phyloP scores from a whole-genome alignment of 2,113 vertebrate genomes.

The Erinaceus europaeus region DNA sequence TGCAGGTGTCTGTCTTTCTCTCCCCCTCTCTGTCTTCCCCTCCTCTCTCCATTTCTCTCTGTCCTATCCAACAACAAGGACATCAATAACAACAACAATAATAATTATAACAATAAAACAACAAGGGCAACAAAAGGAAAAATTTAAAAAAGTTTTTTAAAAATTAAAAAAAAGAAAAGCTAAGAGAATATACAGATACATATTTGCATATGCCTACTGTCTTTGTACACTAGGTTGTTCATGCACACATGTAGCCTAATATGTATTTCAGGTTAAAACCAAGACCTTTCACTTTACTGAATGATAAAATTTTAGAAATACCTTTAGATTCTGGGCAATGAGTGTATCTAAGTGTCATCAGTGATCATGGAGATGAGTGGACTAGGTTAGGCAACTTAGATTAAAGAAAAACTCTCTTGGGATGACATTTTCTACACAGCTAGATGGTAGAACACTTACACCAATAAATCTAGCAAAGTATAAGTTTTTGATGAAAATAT shows the following conservation, averaged over 20 bases:
- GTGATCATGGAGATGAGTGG: background rate
- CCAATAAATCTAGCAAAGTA: background rate
- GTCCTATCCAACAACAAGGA: too few relatives aligned
- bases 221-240: too few relatives aligned
- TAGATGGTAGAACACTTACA: background rate
- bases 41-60: too few relatives aligned
- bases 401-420: background rate
- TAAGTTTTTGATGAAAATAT: background rate
- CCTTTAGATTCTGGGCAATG: background rate
- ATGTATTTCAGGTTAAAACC: background rate
- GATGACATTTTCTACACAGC: background rate
- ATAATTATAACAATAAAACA: too few relatives aligned
- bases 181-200: background rate
- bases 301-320: constrained; percentile 6
- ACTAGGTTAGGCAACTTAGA: background rate
- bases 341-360: background rate
- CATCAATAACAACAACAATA: too few relatives aligned
- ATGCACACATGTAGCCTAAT: too few relatives aligned
- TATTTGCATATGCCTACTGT: background rate
- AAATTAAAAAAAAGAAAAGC: background rate
- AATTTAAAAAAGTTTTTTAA: background rate
- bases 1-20: too few relatives aligned
- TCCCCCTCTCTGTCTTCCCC: too few relatives aligned
- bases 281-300: background rate
- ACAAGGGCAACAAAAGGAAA: too few relatives aligned